Evolutionary conservation across 2,113 vertebrate species (phyloP).

Genomic region (Phrynosoma blainvillii): DNA sequence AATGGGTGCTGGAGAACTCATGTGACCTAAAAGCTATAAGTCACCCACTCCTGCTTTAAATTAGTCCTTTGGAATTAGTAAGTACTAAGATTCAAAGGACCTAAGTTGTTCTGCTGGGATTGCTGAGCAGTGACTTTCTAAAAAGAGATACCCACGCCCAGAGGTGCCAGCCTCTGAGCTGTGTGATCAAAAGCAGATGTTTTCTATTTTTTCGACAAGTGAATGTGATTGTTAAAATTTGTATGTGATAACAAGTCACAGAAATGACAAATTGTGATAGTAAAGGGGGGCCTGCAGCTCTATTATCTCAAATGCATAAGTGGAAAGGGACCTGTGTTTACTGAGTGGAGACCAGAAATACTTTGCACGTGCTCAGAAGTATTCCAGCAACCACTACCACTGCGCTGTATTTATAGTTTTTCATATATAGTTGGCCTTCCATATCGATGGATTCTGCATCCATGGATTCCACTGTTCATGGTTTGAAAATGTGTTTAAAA

Average conservation of each 20-base stretch:
- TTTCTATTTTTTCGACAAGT: background rate
- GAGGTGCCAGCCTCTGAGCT: background rate
- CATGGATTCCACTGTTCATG: no score
- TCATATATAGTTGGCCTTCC: no score
- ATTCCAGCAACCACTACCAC: no score
- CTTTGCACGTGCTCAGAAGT: background rate
- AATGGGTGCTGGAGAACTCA: no score
- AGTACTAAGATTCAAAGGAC: background rate
- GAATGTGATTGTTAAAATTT: background rate
- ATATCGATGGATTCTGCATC: no score
- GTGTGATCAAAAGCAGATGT: background rate
- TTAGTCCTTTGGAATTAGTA: background rate
- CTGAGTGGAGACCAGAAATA: background rate
- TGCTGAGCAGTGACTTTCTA: background rate
- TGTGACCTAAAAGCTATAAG: background rate
- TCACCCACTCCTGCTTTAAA: background rate
- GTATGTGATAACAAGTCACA: background rate
- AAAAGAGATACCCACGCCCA: background rate
- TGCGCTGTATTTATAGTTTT: no score
- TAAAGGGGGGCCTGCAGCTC: background rate
- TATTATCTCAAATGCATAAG: background rate
- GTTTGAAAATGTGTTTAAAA: no score
- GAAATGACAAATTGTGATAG: background rate
- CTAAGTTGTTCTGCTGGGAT: background rate
- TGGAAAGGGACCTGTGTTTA: background rate